phyloP scores from a whole-genome alignment of 1,140 invertebrate species.

The Heliconius hermathena region DNA sequence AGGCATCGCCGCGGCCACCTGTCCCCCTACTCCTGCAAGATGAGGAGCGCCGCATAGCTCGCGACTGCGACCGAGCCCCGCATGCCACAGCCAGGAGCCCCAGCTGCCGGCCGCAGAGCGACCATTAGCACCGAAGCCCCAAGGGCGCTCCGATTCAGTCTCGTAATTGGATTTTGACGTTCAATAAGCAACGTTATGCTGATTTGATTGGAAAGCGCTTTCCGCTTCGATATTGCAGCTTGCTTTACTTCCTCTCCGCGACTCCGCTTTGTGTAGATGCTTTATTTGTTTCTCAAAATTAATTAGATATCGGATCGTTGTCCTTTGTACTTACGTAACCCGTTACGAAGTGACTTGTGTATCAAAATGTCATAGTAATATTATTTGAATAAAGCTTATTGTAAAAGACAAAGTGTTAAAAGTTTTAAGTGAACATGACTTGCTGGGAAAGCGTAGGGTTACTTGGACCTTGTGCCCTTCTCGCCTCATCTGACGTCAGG shows the following conservation, averaged over 20 bases:
- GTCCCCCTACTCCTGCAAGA: slow-evolving; percentile 48
- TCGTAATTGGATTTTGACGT: slow-evolving; percentile 80
- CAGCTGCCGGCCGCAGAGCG: slow-evolving; percentile 61
- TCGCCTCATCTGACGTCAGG: slow-evolving; percentile 74
- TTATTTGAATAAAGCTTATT: slow-evolving; percentile 47
- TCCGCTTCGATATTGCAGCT: slow-evolving; percentile 74
- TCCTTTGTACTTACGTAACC: slow-evolving; percentile 63
- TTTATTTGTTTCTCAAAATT: slow-evolving; percentile 63
- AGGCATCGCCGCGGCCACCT: slow-evolving; percentile 67
- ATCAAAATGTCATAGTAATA: slow-evolving; percentile 53
- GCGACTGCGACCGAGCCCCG: slow-evolving; percentile 55
- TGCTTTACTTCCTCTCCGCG: slow-evolving; percentile 65
- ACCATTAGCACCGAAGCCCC: slow-evolving; percentile 74
- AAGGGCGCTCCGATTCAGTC: slow-evolving; percentile 77
- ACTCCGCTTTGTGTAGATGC: slow-evolving; percentile 70
- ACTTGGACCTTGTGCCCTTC: slow-evolving; percentile 78
- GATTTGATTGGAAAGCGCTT: slow-evolving; percentile 77
- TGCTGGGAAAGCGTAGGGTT: slow-evolving; percentile 81
- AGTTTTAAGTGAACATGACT: slow-evolving; percentile 70
- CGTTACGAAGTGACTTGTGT: slow-evolving; percentile 61
- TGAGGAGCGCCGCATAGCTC: slow-evolving; percentile 68
- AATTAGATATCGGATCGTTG: slow-evolving; percentile 47
- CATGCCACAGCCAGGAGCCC: slow-evolving; percentile 62
- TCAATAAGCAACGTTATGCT: slow-evolving; percentile 76
- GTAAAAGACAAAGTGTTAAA: slow-evolving; percentile 76